Evolutionary conservation across 2,888 invertebrate species (phyloP), one percentile per base, ranked within the genome.

Genomic region (Auanema freiburgensis): DNA sequence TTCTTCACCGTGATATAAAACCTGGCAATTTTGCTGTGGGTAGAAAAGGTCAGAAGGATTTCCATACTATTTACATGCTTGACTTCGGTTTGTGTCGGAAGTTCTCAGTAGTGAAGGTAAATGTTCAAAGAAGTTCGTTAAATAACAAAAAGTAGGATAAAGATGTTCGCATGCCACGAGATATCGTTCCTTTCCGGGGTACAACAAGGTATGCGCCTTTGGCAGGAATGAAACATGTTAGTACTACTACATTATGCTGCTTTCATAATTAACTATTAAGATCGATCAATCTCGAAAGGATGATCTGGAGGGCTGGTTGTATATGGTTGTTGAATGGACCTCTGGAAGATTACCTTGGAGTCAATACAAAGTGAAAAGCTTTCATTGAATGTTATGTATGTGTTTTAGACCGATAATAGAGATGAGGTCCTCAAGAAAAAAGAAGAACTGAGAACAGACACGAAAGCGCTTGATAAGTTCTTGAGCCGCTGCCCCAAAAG

Each of bases 251-350:
- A 46, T 46, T 10, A 21, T 6, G 21, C 14, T 43, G 43, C 43
- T 21, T 46, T 18, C 16, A 46, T 6, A 14, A 12, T 46, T 3
- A 10, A 46, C 10, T 46, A 21, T 16, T 21, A 49, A 69, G 57
- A 18, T 58, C 33, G 79, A 79, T 49, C 77, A 77, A 42, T 71
- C 74, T 1, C 56, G 79, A 1, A 79, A 79, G 61, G 79, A 79
- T 63, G 79, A 79, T 59, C 59, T 79, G n/a, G 79, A 79, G 49
- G 69, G 74, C 3, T 78, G 79, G 79, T 62, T 79, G 23, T 79
- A 79, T 61, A 78, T 79, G 79, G 72, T 74, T 8, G 67, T 74
- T n/a, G 73, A 75, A 56, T 79, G 79, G 79, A 77, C 79, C n/a
- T 59, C 69, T 14, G 77, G 77, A 11, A 66, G 62, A 14, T 56